Evolutionary conservation across 1,140 invertebrate species (phyloP).

Genomic region (Dinothrombium tinctorium): DNA sequence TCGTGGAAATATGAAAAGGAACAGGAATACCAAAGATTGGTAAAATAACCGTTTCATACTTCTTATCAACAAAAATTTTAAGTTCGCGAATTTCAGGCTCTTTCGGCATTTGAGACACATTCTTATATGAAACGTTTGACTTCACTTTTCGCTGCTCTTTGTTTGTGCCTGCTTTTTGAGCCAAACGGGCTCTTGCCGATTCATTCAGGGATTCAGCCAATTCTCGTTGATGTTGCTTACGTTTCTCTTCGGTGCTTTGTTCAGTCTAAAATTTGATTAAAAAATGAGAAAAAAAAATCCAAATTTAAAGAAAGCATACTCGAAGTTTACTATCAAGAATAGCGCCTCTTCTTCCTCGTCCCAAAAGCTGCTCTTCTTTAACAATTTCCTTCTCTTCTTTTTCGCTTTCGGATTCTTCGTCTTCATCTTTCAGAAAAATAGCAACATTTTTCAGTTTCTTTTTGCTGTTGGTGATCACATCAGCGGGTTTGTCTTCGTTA

Average conservation of each 20-base stretch:
- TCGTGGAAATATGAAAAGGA: constrained; percentile 94
- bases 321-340: constrained; percentile 83
- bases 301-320: constrained; percentile 24
- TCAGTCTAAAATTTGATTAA: constrained; percentile 32
- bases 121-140: constrained; percentile 86
- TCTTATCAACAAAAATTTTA: constrained; percentile 87
- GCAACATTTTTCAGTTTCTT: constrained; percentile 81
- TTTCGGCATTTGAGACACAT: constrained; percentile 63
- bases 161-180: constrained; percentile 48
- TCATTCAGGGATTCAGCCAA: constrained; percentile 71
- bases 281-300: constrained; percentile 1
- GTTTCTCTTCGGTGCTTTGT: constrained; percentile 83
- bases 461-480: constrained; percentile 69
- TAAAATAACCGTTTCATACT: constrained; percentile 89
- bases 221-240: constrained; percentile 89
- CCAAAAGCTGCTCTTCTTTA: constrained; percentile 40
- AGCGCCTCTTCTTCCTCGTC: constrained; percentile 67
- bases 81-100: constrained; percentile 78
- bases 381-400: constrained; percentile 50
- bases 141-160: constrained; percentile 68
- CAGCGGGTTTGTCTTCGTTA: constrained; percentile 57
- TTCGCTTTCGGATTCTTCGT: constrained; percentile 34
- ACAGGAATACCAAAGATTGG: constrained; percentile 86
- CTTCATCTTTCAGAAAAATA: constrained; percentile 70
- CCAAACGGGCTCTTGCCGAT: constrained; percentile 66